Evolutionary conservation across 2,888 invertebrate genomes (phyloP).

Genomic region (Fabriciana adippe): DNA sequence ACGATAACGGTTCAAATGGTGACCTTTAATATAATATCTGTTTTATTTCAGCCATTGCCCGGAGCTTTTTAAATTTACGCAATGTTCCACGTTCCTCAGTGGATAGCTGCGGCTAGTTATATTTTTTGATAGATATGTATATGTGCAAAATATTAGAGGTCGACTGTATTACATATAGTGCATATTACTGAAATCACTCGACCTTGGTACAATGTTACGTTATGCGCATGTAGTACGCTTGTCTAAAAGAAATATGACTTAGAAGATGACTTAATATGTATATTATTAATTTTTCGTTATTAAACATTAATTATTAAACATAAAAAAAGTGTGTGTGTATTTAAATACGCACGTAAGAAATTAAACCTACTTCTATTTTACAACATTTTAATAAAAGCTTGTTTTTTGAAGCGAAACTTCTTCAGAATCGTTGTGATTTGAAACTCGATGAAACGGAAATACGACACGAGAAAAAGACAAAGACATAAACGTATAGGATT

Average conservation of each 20-base stretch:
- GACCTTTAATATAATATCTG: conserved; percentile 41
- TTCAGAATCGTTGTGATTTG: too few species aligned
- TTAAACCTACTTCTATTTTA: too few species aligned
- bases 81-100: conserved; percentile 32
- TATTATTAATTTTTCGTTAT: background rate
- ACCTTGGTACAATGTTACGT: conserved; percentile 11
- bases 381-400: too few species aligned
- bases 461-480: too few species aligned
- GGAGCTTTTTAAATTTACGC: conserved; percentile 41
- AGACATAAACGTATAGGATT: too few species aligned
- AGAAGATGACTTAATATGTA: too few species aligned
- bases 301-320: background rate
- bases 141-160: conserved; percentile 26
- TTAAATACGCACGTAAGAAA: too few species aligned
- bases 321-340: too few species aligned
- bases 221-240: background rate
- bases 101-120: conserved; percentile 24
- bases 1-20: conserved; percentile 40
- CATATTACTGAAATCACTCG: conserved; percentile 6
- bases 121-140: conserved; percentile 26
- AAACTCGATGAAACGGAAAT: too few species aligned
- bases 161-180: conserved; percentile 11
- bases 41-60: conserved; percentile 38
- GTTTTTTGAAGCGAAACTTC: too few species aligned
- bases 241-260: too few species aligned